phyloP scores from a whole-genome alignment of 2,113 vertebrate species.

The Oncorhynchus masou region DNA sequence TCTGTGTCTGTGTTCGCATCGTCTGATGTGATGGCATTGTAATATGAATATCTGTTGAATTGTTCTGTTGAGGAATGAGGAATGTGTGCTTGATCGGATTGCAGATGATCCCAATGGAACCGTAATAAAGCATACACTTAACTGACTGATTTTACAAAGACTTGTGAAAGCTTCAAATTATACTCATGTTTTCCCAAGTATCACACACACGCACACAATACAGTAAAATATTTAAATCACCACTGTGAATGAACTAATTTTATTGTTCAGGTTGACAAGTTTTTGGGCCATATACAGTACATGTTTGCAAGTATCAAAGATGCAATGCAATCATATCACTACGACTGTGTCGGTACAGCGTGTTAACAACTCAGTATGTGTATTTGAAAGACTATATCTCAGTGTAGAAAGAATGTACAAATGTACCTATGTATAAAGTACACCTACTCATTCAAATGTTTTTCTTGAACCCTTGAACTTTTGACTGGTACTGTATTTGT shows the following conservation, averaged over 20 bases:
- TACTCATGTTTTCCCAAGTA: no score
- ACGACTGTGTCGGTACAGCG: background rate
- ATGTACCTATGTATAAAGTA: background rate
- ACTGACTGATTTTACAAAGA: no score
- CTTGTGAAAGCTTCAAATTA: no score
- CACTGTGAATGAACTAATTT: no score
- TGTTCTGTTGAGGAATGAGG: conserved; percentile 48
- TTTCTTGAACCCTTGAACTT: no score
- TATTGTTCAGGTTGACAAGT: no score
- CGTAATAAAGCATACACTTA: conserved; percentile 52
- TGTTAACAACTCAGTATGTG: background rate
- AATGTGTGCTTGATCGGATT: conserved; percentile 41
- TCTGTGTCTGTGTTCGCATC: conserved; percentile 3
- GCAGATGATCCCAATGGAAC: conserved; percentile 55
- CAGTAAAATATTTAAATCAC: no score
- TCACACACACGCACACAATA: no score
- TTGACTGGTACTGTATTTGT: background rate
- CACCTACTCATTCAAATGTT: no score
- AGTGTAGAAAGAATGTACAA: background rate
- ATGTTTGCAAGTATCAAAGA: no score
- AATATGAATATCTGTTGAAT: conserved; percentile 73
- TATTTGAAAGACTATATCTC: background rate
- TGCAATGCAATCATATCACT: background rate
- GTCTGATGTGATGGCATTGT: conserved; percentile 64
- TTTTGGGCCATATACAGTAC: no score